Evolutionary conservation across 2,797 vertebrate species (phyloP), one percentile per base, ranked within the genome.

Genomic region (Sus cebifrons): DNA sequence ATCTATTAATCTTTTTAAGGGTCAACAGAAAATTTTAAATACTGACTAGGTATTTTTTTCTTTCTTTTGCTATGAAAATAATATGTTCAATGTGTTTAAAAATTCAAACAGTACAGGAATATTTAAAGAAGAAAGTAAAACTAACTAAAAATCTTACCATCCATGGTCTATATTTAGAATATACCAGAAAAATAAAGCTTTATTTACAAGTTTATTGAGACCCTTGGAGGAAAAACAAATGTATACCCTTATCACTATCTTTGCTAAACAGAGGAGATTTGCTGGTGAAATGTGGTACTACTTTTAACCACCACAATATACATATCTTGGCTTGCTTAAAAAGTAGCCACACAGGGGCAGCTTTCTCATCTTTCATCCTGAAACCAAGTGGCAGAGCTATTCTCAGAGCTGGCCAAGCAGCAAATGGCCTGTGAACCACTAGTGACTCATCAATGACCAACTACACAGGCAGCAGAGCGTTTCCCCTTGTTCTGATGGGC

Each of bases 111-210:
- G 17, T 85, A 64, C 1, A 93, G 29, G 4, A 79, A 86, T 64
- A 87, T 64, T 93, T 93, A 29, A 86, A 94, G n/a, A 60, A 86
- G 16, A 86, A 94, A 78, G 32, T 40, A 89, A 96, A 97, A 95
- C 81, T 62, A 89, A 62, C 40, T 64, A 88, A 25, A 25, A 94
- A 78, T 44, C 64, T 9, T 85, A 85, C 36, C 5, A 77, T 58
- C 6, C 29, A 49, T 86, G 11, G 52, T 86, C 32, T 91, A 71
- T 88, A 73, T 78, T 94, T 89, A 70, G 77, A 65, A 77, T 29
- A 79, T 79, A 70, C 67, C 14, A 5, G 1, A 27, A 74, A 82
- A 54, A 44, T 82, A 81, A 67, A 9, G 2, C 15, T 83, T 96
- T 49, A 54, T 68, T 36, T 44, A 68, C 15, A 58, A 56, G 58